Percentiles rank a stretch among this genome's conserved stretches.
Conservation (phyloP, 2,888 invertebrate species). For the Bellardia pandia region DNA sequence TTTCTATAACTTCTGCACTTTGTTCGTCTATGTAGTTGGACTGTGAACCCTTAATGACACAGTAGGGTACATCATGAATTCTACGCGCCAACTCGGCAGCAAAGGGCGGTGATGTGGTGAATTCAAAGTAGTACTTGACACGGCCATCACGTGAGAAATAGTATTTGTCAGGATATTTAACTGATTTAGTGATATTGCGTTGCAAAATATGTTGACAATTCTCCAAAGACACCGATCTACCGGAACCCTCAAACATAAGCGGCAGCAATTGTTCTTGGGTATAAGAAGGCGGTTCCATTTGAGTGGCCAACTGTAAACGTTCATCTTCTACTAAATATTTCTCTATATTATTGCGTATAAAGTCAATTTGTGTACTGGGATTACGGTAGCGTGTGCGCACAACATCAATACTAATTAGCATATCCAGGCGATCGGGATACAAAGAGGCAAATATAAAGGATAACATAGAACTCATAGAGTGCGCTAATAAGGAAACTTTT, state of each 20-base stretch:
- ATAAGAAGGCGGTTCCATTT: constrained; percentile 87
- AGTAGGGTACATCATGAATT: constrained; percentile 87
- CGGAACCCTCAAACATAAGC: constrained; percentile 86
- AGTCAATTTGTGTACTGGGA: constrained; percentile 76
- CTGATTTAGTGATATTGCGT: constrained; percentile 86
- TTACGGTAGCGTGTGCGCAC: constrained; percentile 77
- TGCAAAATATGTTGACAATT: constrained; percentile 86
- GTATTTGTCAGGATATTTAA: constrained; percentile 86
- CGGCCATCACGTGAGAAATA: constrained; percentile 83
- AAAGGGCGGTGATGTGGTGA: constrained; percentile 83
- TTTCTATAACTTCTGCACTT: constrained; percentile 85
- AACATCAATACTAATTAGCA: constrained; percentile 82
- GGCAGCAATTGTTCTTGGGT: constrained; percentile 86
- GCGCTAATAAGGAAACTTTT: constrained; percentile 88
- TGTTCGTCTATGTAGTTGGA: constrained; percentile 86
- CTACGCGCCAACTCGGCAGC: constrained; percentile 85
- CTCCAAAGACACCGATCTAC: constrained; percentile 86
- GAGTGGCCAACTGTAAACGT: constrained; percentile 78
- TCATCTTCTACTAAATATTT: constrained; percentile 85
- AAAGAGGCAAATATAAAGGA: constrained; percentile 87
- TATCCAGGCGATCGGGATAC: constrained; percentile 84
- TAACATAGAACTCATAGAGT: constrained; percentile 88
- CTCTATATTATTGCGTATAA: constrained; percentile 81
- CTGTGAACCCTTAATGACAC: constrained; percentile 87
- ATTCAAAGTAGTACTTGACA: constrained; percentile 79